Conservation (phyloP, 2,888 invertebrate species). For the Oxytorus armatus region DNA sequence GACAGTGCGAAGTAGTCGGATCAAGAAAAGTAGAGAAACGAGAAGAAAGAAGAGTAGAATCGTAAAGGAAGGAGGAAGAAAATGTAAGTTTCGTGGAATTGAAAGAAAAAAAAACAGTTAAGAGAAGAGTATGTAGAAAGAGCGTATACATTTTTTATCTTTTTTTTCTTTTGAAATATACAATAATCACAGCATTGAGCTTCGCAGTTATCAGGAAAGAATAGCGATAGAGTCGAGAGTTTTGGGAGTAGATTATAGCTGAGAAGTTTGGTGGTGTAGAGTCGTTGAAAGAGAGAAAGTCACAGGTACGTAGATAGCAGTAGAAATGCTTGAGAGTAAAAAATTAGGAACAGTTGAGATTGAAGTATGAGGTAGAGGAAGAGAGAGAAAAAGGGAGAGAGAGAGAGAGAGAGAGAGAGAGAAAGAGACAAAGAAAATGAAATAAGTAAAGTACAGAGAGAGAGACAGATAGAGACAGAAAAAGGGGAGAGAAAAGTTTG, state of each 20-base stretch:
- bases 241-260: slow-evolving; percentile 13
- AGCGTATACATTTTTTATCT: slow-evolving; percentile 46
- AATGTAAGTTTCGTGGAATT: slow-evolving; percentile 21
- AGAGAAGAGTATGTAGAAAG: slow-evolving; percentile 30
- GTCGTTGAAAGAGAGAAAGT: slow-evolving; percentile 46
- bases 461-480: slow-evolving; percentile 1
- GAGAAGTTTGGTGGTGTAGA: slow-evolving; percentile 30
- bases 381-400: slow-evolving; percentile 14
- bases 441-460: not conserved
- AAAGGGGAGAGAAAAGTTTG: not conserved
- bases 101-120: not conserved
- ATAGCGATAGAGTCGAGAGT: slow-evolving; percentile 42
- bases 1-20: slow-evolving; percentile 5
- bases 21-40: slow-evolving; percentile 22
- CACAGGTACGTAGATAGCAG: slow-evolving; percentile 25
- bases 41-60: not conserved
- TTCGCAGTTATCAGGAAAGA: slow-evolving; percentile 58
- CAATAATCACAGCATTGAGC: slow-evolving; percentile 70
- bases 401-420: slow-evolving; percentile 33
- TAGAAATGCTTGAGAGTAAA: slow-evolving; percentile 18
- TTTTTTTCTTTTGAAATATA: slow-evolving; percentile 48
- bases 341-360: slow-evolving; percentile 22
- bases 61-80: not conserved
- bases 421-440: slow-evolving; percentile 2
- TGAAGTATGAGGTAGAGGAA: slow-evolving; percentile 39